Evolutionary conservation across 2,797 vertebrate genomes (phyloP).

Genomic region (Enteromius afrohamiltoni): DNA sequence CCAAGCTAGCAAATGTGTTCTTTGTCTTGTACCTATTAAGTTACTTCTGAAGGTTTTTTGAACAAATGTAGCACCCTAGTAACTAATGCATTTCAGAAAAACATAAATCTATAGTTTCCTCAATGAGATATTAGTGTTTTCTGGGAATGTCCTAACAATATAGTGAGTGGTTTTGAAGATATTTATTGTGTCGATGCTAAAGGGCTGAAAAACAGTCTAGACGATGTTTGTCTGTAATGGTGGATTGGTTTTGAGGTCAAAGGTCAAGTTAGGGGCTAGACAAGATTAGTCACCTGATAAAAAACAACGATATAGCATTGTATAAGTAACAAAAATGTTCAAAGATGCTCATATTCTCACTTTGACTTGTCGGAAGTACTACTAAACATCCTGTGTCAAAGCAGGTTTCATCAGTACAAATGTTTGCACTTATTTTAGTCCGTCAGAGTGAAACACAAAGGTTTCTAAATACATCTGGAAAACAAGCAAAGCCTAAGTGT

Average conservation of each 20-base stretch:
- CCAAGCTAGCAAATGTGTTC: not conserved
- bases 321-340: too few relatives aligned
- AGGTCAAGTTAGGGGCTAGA: not conserved
- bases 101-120: not conserved
- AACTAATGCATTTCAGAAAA: not conserved
- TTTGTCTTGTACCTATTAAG: too few relatives aligned
- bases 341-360: not conserved
- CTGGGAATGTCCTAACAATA: too few relatives aligned
- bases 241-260: not conserved
- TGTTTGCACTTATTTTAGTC: too few relatives aligned
- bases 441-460: too few relatives aligned
- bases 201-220: not conserved
- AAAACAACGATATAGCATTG: too few relatives aligned
- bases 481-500: too few relatives aligned
- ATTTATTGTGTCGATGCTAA: not conserved
- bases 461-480: too few relatives aligned
- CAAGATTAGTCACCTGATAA: too few relatives aligned
- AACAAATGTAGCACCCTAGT: not conserved
- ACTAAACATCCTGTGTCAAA: not conserved
- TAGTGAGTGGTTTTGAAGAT: not conserved
- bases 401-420: too few relatives aligned
- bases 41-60: not conserved
- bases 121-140: too few relatives aligned
- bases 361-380: not conserved
- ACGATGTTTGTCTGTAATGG: not conserved